A percentile compares a stretch with the other conserved stretches of the same genome.
phyloP scores from a whole-genome alignment of 2,113 vertebrate genomes.

The Bagarius yarrelli region DNA sequence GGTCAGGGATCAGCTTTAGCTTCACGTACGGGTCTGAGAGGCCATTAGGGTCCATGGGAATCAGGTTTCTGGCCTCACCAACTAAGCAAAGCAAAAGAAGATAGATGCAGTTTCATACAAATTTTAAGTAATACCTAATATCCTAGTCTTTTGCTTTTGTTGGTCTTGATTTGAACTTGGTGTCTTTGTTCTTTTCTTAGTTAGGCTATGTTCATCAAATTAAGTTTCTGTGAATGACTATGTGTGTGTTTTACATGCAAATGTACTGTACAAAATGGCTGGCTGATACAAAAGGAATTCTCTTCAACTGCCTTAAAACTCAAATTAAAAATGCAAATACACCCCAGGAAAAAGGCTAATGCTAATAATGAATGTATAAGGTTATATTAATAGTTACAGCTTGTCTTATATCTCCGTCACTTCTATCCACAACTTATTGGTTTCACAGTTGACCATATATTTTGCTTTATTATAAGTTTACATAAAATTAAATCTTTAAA shows the following conservation, averaged over 20 bases:
- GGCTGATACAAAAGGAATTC: not conserved
- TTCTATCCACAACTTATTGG: not conserved
- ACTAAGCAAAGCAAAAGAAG: constrained; percentile 67
- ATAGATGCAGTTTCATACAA: constrained; percentile 34
- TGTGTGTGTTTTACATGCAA: too few species aligned
- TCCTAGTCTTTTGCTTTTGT: not conserved
- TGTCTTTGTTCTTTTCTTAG: not conserved
- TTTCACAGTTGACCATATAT: not conserved
- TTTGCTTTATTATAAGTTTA: too few species aligned
- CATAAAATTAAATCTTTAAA: not conserved
- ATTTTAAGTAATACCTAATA: not conserved
- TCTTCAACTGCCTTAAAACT: not conserved
- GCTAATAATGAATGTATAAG: not conserved
- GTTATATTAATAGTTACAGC: not conserved
- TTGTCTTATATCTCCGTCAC: not conserved
- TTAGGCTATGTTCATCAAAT: not conserved
- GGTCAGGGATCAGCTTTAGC: constrained; percentile 95
- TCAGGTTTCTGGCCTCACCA: constrained; percentile 91
- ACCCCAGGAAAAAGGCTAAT: not conserved
- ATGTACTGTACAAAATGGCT: too few species aligned
- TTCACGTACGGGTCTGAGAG: constrained; percentile 96
- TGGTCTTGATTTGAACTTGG: not conserved
- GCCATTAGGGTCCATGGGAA: constrained; percentile 97
- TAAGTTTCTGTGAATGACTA: not conserved
- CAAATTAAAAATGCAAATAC: not conserved